Evolutionary conservation across 1,140 invertebrate species (phyloP).

Genomic region (Sipha flava): DNA sequence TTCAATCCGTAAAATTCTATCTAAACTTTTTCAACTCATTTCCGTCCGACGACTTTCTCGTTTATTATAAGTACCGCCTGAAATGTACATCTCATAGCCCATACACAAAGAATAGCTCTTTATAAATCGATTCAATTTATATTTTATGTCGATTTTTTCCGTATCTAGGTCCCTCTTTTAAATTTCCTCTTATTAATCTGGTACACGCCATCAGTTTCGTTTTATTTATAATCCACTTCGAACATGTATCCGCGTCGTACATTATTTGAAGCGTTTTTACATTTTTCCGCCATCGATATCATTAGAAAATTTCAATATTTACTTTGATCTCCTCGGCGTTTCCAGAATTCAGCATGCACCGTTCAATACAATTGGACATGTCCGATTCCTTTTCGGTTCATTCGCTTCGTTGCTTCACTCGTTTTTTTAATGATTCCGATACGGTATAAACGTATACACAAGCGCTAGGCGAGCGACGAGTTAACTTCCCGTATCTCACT

Average conservation of each 20-base stretch:
- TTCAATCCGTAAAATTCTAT: not conserved
- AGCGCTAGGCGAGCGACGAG: not conserved
- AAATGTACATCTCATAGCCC: not conserved
- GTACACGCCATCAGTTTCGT: not conserved
- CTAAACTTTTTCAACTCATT: slow-evolving; percentile 15
- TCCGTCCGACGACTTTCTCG: slow-evolving; percentile 26
- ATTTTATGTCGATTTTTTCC: slow-evolving; percentile 10
- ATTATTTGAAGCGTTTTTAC: not conserved
- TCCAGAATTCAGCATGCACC: not conserved
- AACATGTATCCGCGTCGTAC: not conserved
- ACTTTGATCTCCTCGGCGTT: not conserved
- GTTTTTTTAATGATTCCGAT: slow-evolving; percentile 17
- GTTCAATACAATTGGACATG: slow-evolving; percentile 10
- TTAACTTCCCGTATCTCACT: not conserved
- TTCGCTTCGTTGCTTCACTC: not conserved
- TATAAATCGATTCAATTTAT: slow-evolving; percentile 29
- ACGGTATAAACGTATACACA: not conserved
- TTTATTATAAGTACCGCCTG: not conserved
- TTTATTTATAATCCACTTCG: slow-evolving; percentile 9
- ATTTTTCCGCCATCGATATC: not conserved
- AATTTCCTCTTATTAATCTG: not conserved
- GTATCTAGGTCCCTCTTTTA: slow-evolving; percentile 11
- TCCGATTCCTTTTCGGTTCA: slow-evolving; percentile 20
- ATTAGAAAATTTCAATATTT: slow-evolving; percentile 27
- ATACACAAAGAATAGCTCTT: not conserved